These are phyloP conservation scores for Chorisops tibialis DNA, from an alignment of 2,888 invertebrate species.

Conservation along the genomic window DNA sequence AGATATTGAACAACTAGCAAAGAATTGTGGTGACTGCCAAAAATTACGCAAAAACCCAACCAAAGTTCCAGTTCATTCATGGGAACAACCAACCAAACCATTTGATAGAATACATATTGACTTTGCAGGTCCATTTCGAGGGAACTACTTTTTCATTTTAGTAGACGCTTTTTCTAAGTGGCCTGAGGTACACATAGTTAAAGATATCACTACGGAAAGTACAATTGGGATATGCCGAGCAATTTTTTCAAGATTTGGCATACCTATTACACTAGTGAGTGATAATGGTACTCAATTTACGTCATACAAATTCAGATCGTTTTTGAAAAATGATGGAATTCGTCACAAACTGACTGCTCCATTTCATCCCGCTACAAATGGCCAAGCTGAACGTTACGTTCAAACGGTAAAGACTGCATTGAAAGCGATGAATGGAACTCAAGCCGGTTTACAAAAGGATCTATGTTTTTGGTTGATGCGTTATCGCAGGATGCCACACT, in stretches of 20 bases:
- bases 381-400: slow-evolving; percentile 34
- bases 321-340: slow-evolving; percentile 22
- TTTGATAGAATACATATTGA: no score
- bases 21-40: no score
- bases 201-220: slow-evolving; percentile 7
- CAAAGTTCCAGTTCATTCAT: no score
- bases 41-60: no score
- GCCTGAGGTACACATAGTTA: slow-evolving; percentile 29
- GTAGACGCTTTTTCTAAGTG: slow-evolving; percentile 35
- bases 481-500: no score
- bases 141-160: slow-evolving; percentile 19
- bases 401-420: slow-evolving; percentile 33
- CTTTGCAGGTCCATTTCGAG: background rate
- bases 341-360: slow-evolving; percentile 28
- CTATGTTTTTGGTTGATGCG: no score
- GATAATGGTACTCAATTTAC: slow-evolving; percentile 32
- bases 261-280: slow-evolving; percentile 26
- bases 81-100: no score
- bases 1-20: no score
- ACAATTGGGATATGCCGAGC: slow-evolving; percentile 19
- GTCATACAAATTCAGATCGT: slow-evolving; percentile 20
- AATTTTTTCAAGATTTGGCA: slow-evolving; percentile 29
- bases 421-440: slow-evolving; percentile 1
- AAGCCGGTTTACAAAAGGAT: no score
- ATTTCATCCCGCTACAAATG: slow-evolving; percentile 31